Evolutionary conservation across 2,797 vertebrate genomes (phyloP).

Genomic region (Vipera latastei): DNA sequence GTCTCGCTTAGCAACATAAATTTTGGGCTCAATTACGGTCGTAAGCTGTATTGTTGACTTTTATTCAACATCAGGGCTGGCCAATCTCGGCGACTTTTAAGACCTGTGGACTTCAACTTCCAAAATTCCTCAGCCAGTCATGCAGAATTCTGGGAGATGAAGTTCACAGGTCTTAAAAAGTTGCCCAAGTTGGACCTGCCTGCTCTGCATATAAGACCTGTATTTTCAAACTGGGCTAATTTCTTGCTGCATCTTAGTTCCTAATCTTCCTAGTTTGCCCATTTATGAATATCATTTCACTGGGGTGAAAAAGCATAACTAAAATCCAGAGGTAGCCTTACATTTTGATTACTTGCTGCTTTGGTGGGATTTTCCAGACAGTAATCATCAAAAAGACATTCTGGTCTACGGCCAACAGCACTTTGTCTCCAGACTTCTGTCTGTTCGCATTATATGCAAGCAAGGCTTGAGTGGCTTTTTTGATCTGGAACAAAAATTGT

Average conservation of each 20-base stretch:
- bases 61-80: background rate
- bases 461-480: conserved; percentile 79
- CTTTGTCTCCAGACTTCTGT: conserved; percentile 41
- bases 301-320: background rate
- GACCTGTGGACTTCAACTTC: background rate
- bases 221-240: background rate
- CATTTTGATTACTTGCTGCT: conserved; percentile 78
- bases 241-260: background rate
- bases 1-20: background rate
- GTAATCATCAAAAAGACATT: conserved; percentile 79
- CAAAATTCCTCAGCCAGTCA: background rate
- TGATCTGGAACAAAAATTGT: conserved; percentile 69
- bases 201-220: background rate
- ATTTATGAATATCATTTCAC: background rate
- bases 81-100: background rate
- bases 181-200: background rate
- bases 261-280: background rate
- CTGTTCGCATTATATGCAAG: conserved; percentile 74
- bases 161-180: background rate
- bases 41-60: background rate
- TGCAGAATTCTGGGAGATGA: background rate
- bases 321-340: conserved; percentile 62
- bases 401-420: conserved; percentile 74
- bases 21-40: background rate
- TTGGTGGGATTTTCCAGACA: conserved; percentile 81